Percentiles rank a stretch among this genome's conserved stretches.
Conservation (phyloP, 2,888 invertebrate species). For the Mactromeris polynyma region DNA sequence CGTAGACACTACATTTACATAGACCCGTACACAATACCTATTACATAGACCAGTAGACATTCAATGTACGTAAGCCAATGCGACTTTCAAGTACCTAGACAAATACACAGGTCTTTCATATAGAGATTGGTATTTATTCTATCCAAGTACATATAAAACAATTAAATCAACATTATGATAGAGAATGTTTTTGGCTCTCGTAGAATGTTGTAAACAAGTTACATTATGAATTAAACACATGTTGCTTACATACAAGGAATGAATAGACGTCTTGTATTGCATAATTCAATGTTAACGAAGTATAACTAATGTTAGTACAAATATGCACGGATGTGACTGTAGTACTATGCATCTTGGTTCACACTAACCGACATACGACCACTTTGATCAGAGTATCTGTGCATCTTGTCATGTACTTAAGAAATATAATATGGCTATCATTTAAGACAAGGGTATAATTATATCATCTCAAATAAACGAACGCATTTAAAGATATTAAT, state of each 20-base stretch:
- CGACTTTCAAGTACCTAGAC: too few relatives aligned
- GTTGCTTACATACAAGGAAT: neutral
- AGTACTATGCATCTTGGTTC: neutral
- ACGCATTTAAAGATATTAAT: neutral
- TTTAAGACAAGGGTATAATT: neutral
- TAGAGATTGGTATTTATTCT: neutral
- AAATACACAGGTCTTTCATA: neutral
- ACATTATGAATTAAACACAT: constrained; percentile 2
- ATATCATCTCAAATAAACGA: neutral
- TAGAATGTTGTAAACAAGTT: neutral
- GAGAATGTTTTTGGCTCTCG: neutral
- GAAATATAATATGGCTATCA: neutral
- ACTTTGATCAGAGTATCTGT: neutral
- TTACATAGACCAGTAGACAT: too few relatives aligned
- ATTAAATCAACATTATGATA: neutral
- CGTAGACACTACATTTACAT: too few relatives aligned
- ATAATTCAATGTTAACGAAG: constrained; percentile 7
- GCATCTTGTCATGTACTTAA: neutral
- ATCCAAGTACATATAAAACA: neutral
- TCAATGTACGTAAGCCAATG: too few relatives aligned
- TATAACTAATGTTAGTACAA: neutral
- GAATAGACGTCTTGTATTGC: neutral
- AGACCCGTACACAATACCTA: too few relatives aligned
- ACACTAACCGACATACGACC: neutral
- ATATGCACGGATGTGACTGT: neutral